Evolutionary conservation across 53 echinoderm and acorn worm species (phyloP).

Genomic region (Antedon mediterranea): DNA sequence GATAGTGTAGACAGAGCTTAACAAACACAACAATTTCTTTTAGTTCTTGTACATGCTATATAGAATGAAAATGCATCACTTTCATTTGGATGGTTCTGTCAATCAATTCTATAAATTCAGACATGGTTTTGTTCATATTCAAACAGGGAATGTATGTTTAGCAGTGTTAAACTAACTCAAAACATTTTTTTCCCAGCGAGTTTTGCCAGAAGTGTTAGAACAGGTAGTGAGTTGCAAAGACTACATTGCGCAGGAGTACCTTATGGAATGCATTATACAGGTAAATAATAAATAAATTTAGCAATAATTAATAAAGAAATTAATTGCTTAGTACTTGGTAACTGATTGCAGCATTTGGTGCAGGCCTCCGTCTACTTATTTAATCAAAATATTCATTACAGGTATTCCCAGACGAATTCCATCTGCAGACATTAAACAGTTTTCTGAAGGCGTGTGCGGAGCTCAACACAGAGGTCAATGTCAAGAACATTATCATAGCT

Average conservation of each 20-base stretch:
- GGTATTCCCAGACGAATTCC: constrained; percentile 96
- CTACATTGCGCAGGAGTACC: constrained; percentile 87
- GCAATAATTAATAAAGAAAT: no score
- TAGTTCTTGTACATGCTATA: no score
- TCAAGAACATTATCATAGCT: constrained; percentile 97
- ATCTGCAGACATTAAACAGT: constrained; percentile 65
- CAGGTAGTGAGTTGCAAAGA: constrained; percentile 90
- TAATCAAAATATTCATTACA: constrained; percentile 12
- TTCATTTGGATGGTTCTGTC: no score
- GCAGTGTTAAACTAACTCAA: neutral
- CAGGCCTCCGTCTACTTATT: no score
- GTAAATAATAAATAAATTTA: constrained; percentile 6
- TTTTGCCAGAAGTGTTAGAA: constrained; percentile 83
- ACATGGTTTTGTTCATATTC: no score
- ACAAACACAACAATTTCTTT: no score
- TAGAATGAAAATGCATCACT: no score
- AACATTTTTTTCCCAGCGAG: constrained; percentile 21
- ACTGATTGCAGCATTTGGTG: no score
- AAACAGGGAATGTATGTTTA: no score
- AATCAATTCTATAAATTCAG: no score
- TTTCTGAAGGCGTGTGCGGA: constrained; percentile 93
- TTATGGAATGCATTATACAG: constrained; percentile 98
- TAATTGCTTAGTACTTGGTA: no score
- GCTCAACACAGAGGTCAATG: constrained; percentile 65
- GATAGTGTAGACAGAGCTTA: no score